These are phyloP conservation scores for Cairina moschata DNA, from an alignment of 2,113 vertebrate species.

Conservation along the genomic window DNA sequence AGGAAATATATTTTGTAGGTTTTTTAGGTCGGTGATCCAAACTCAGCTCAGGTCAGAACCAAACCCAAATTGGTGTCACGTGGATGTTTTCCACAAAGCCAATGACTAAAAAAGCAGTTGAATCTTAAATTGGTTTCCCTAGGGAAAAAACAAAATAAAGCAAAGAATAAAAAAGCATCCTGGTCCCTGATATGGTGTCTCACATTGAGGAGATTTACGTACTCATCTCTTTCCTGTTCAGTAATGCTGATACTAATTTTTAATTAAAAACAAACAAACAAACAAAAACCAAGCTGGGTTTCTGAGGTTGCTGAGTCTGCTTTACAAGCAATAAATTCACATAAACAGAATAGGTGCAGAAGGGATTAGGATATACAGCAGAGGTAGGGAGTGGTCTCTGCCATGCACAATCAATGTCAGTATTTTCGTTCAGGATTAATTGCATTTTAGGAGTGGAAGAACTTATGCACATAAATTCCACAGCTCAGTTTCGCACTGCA, in stretches of 20 bases:
- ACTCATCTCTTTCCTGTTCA: not conserved
- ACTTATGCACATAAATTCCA: slow-evolving; percentile 37
- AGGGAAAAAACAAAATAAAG: not conserved
- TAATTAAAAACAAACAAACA: not conserved
- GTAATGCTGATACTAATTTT: not conserved
- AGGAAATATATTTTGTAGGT: not conserved
- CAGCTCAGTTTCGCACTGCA: not conserved
- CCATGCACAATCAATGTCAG: not conserved
- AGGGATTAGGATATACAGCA: not conserved
- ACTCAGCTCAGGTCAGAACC: not conserved
- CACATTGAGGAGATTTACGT: not conserved
- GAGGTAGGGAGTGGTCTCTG: not conserved
- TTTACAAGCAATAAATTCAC: slow-evolving; percentile 8
- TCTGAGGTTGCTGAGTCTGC: not conserved
- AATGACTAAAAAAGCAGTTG: not conserved
- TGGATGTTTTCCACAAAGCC: not conserved
- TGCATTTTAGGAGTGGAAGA: slow-evolving; percentile 38
- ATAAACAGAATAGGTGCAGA: not conserved
- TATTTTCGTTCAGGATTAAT: slow-evolving; percentile 38
- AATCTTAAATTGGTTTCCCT: not conserved
- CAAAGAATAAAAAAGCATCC: not conserved
- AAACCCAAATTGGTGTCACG: not conserved
- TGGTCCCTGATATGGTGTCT: not conserved
- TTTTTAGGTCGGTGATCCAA: not conserved
- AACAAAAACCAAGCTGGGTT: not conserved